Conservation (phyloP, 2,797 vertebrate species). For the Valencia hispanica region DNA sequence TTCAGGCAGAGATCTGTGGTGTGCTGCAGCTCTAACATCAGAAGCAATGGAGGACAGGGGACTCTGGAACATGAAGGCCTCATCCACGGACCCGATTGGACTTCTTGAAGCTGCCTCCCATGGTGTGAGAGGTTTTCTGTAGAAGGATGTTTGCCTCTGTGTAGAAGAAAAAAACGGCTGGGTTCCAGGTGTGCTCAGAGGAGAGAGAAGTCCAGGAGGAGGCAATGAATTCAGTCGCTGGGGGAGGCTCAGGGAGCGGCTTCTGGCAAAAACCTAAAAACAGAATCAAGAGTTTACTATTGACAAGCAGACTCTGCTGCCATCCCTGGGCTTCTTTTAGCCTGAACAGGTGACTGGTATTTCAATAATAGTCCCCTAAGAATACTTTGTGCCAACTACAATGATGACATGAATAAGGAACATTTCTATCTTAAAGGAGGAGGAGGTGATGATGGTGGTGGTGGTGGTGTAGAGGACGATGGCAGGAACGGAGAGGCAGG, state of each 20-base stretch:
- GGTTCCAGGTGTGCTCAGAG: constrained; percentile 71
- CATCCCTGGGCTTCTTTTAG: constrained; percentile 62
- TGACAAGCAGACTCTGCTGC: constrained; percentile 66
- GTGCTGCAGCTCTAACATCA: constrained; percentile 81
- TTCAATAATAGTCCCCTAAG: neutral
- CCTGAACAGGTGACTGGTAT: neutral
- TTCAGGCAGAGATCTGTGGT: constrained; percentile 84
- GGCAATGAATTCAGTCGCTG: constrained; percentile 68
- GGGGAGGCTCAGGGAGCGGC: constrained; percentile 84
- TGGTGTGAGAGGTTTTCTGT: constrained; percentile 81
- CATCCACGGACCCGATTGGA: constrained; percentile 86
- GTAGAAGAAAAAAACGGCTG: constrained; percentile 67
- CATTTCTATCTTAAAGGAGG: neutral
- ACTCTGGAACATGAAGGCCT: constrained; percentile 83
- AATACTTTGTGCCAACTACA: neutral
- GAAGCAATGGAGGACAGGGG: constrained; percentile 82
- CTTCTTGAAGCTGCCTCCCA: constrained; percentile 89
- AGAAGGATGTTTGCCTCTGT: constrained; percentile 72
- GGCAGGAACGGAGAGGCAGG: too few species aligned
- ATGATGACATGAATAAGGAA: neutral
- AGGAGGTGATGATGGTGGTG: too few species aligned
- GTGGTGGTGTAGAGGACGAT: too few species aligned
- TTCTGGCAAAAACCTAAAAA: constrained; percentile 74
- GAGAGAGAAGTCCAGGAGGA: constrained; percentile 54
- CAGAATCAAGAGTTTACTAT: constrained; percentile 25